These are phyloP conservation scores for Lomographa bimaculata DNA, from an alignment of 2,888 invertebrate genomes.

Conservation along the genomic window DNA sequence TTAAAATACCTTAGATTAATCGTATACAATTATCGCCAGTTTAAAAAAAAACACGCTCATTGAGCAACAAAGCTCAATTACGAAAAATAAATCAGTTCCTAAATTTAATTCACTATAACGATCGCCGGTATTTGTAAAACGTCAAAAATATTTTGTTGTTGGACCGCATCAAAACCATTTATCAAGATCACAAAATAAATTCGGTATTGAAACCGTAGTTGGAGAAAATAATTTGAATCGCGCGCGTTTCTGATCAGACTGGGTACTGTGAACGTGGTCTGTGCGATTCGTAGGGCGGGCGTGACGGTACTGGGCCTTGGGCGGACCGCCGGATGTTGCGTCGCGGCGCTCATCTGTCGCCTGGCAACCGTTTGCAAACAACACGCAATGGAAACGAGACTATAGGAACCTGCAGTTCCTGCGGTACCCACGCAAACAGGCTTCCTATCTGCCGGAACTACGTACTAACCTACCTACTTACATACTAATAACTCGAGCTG, in stretches of 20 bases:
- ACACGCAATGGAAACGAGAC: slow-evolving; percentile 44
- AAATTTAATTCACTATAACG: neutral
- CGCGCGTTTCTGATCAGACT: slow-evolving; percentile 14
- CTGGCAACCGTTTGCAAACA: slow-evolving; percentile 76
- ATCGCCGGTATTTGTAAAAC: slow-evolving; percentile 9
- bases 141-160: slow-evolving; percentile 6
- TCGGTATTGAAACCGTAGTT: no score
- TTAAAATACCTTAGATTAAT: neutral
- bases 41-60: no score
- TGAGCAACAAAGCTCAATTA: slow-evolving; percentile 3
- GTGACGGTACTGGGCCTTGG: slow-evolving; percentile 60
- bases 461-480: slow-evolving; percentile 6
- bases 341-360: slow-evolving; percentile 59
- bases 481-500: slow-evolving; percentile 7
- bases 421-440: slow-evolving; percentile 13
- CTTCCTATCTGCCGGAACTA: slow-evolving; percentile 11
- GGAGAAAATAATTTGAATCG: slow-evolving; percentile 8
- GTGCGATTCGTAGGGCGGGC: slow-evolving; percentile 57
- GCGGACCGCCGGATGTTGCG: slow-evolving; percentile 63
- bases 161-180: slow-evolving; percentile 1
- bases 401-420: slow-evolving; percentile 26
- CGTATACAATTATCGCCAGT: neutral
- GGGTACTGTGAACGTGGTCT: slow-evolving; percentile 36
- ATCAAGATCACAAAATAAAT: no score
- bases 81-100: no score